phyloP scores from a whole-genome alignment of 2,888 invertebrate species.

The Agapostemon virescens region DNA sequence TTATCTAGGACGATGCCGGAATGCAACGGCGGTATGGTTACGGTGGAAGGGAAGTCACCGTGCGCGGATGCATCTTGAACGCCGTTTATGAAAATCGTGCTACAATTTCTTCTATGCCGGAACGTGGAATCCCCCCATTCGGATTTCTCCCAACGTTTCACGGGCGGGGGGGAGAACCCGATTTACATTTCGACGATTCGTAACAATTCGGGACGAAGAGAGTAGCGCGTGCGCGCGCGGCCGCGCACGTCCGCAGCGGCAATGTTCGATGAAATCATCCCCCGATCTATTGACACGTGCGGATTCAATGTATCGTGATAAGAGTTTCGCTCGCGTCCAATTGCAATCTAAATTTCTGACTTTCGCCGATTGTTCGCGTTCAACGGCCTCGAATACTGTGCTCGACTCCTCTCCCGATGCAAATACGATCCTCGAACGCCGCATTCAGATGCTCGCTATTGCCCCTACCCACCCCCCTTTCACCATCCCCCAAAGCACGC shows the following conservation, averaged over 20 bases:
- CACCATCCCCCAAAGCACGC: no score
- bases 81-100: slow-evolving; percentile 12
- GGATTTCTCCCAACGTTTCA: slow-evolving; percentile 2
- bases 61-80: not conserved
- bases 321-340: not conserved
- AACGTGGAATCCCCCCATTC: not conserved
- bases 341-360: slow-evolving; percentile 20
- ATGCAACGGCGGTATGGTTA: slow-evolving; percentile 20
- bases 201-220: not conserved
- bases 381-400: not conserved
- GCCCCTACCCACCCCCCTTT: not conserved
- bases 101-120: slow-evolving; percentile 13
- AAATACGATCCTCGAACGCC: not conserved
- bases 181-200: slow-evolving; percentile 15
- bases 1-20: slow-evolving; percentile 9
- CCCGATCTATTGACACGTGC: slow-evolving; percentile 11
- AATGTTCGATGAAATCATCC: slow-evolving; percentile 5
- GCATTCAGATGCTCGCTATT: not conserved
- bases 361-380: slow-evolving; percentile 9
- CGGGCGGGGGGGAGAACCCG: not conserved
- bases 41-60: not conserved
- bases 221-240: not conserved
- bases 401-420: not conserved
- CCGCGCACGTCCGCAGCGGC: not conserved
- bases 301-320: slow-evolving; percentile 7